Conservation (phyloP, 2,888 invertebrate genomes). For the Sphaerophoria taeniata region DNA sequence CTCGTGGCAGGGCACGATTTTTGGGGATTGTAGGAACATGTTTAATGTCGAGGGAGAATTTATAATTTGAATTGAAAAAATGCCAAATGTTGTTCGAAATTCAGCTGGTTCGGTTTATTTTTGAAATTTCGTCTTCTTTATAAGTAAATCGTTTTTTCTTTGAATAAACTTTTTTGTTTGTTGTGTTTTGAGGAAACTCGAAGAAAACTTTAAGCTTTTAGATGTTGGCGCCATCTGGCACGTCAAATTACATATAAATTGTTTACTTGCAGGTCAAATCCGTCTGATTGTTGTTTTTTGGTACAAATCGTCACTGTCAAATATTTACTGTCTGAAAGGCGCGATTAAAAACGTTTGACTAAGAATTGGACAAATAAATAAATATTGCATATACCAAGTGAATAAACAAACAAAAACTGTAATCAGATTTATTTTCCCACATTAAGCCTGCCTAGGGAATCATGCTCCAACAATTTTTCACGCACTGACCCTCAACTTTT, state of each 20-base stretch:
- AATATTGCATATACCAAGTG: too few relatives aligned
- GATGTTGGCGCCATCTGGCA: background rate
- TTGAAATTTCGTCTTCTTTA: constrained; percentile 9
- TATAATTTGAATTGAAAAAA: constrained; percentile 31
- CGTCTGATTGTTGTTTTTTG: too few relatives aligned
- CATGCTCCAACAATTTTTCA: background rate
- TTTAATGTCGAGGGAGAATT: constrained; percentile 24
- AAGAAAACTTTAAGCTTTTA: background rate
- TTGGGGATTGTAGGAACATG: constrained; percentile 17
- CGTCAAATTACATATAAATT: background rate
- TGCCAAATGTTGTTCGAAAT: constrained; percentile 52
- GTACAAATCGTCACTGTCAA: too few relatives aligned
- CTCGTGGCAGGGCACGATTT: constrained; percentile 56
- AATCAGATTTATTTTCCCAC: background rate
- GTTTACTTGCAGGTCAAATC: too few relatives aligned
- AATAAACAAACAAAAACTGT: too few relatives aligned
- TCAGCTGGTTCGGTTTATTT: constrained; percentile 11
- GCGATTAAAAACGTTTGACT: too few relatives aligned
- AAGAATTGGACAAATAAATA: too few relatives aligned
- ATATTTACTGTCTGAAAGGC: too few relatives aligned
- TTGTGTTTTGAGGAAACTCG: background rate
- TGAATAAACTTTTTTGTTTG: background rate
- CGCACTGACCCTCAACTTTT: background rate
- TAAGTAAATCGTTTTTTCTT: background rate
- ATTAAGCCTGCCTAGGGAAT: background rate